Percentiles rank a stretch among this genome's conserved stretches.
phyloP scores from a whole-genome alignment of 2,797 vertebrate genomes.

The Spea hammondii region DNA sequence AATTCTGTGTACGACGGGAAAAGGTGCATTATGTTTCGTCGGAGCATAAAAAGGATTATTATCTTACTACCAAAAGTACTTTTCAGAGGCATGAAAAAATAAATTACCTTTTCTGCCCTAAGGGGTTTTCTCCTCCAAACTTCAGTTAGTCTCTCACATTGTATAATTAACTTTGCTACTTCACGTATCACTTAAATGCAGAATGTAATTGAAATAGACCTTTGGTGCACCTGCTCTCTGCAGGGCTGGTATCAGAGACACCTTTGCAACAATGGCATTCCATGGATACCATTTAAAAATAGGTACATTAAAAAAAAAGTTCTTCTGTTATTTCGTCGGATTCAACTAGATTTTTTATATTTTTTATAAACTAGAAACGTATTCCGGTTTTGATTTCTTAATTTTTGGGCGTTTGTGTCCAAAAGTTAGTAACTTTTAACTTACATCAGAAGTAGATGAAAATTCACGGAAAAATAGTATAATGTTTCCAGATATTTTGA shows the following conservation, averaged over 20 bases:
- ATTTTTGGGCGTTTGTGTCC: no score
- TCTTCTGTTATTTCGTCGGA: neutral
- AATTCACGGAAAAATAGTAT: no score
- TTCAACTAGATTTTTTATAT: neutral
- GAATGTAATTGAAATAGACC: conserved; percentile 50
- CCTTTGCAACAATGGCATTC: neutral
- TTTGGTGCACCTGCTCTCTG: conserved; percentile 24
- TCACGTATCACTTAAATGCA: conserved; percentile 47
- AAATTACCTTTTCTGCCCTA: conserved; percentile 42
- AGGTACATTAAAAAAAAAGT: neutral
- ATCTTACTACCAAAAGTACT: conserved; percentile 39
- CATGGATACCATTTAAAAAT: neutral
- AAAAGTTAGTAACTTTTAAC: no score
- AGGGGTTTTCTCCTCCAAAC: conserved; percentile 34
- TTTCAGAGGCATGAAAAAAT: conserved; percentile 32
- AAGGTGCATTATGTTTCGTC: conserved; percentile 28
- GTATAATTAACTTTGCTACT: conserved; percentile 43
- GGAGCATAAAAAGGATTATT: conserved; percentile 45
- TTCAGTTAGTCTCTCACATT: conserved; percentile 36
- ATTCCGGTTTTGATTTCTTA: no score
- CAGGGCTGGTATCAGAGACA: conserved; percentile 4
- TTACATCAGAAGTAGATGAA: no score
- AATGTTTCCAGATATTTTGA: no score
- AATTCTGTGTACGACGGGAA: conserved; percentile 14
- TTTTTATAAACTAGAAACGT: neutral